These are phyloP conservation scores for Anniella stebbinsi DNA, from an alignment of 2,797 vertebrate genomes.

Conservation along the genomic window DNA sequence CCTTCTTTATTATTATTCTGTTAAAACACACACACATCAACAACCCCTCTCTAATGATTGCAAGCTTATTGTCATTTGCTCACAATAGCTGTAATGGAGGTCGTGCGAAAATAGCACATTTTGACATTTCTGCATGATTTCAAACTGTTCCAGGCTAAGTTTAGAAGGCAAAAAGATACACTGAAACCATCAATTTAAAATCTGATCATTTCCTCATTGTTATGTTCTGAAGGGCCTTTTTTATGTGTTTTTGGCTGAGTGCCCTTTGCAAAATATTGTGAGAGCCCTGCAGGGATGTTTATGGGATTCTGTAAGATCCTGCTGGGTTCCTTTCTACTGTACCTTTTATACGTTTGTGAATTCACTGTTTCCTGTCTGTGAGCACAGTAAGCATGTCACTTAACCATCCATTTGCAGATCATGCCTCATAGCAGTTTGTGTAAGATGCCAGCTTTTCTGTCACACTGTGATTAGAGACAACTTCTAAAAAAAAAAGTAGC, in stretches of 20 bases:
- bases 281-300: slow-evolving; percentile 27
- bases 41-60: slow-evolving; percentile 50
- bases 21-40: slow-evolving; percentile 38
- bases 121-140: slow-evolving; percentile 46
- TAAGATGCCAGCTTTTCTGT: neutral
- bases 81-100: slow-evolving; percentile 34
- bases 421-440: neutral
- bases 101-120: slow-evolving; percentile 61
- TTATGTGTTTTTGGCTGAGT: neutral
- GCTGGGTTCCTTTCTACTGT: slow-evolving; percentile 32
- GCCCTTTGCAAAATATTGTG: slow-evolving; percentile 34
- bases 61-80: slow-evolving; percentile 59
- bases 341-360: neutral
- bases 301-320: slow-evolving; percentile 31
- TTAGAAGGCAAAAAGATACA: slow-evolving; percentile 31
- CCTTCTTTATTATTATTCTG: neutral
- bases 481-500: neutral
- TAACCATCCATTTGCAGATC: slow-evolving; percentile 4
- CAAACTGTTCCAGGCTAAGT: slow-evolving; percentile 36
- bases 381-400: slow-evolving; percentile 1
- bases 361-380: slow-evolving; percentile 23
- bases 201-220: slow-evolving; percentile 6
- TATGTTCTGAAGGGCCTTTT: neutral
- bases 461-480: slow-evolving; percentile 20
- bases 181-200: slow-evolving; percentile 23